Conservation (phyloP, 1,140 invertebrate species). For the Apolygus lucorum region DNA sequence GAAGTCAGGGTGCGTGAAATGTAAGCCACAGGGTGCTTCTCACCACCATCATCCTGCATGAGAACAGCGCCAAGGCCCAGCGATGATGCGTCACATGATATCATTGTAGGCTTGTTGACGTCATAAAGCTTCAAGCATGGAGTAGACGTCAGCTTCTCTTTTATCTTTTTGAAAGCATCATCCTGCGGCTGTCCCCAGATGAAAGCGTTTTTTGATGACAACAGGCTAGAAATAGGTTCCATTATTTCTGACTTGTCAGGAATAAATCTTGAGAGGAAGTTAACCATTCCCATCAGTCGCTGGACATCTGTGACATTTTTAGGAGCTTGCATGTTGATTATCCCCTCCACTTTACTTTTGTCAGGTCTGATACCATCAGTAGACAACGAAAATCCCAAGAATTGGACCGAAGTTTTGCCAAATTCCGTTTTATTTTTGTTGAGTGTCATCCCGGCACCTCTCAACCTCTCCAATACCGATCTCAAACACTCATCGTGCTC, state of each 20-base stretch:
- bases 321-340: slow-evolving; percentile 32
- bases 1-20: background rate
- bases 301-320: background rate
- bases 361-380: slow-evolving; percentile 35
- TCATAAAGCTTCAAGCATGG: background rate
- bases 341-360: slow-evolving; percentile 36
- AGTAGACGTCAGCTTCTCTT: background rate
- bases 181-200: background rate
- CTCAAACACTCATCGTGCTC: slow-evolving; percentile 33
- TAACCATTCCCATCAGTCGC: background rate
- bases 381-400: slow-evolving; percentile 38
- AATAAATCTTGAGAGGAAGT: background rate
- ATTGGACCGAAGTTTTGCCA: slow-evolving; percentile 32
- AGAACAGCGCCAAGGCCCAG: background rate
- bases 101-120: background rate
- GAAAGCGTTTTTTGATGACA: background rate
- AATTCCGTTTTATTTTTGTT: slow-evolving; percentile 35
- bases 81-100: background rate
- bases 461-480: slow-evolving; percentile 28
- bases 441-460: background rate
- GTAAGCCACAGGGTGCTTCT: background rate
- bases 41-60: background rate
- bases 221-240: background rate
- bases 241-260: background rate
- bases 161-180: background rate